Conservation (phyloP, 2,113 vertebrate species). For the Chamaetylas fuelleborni region DNA sequence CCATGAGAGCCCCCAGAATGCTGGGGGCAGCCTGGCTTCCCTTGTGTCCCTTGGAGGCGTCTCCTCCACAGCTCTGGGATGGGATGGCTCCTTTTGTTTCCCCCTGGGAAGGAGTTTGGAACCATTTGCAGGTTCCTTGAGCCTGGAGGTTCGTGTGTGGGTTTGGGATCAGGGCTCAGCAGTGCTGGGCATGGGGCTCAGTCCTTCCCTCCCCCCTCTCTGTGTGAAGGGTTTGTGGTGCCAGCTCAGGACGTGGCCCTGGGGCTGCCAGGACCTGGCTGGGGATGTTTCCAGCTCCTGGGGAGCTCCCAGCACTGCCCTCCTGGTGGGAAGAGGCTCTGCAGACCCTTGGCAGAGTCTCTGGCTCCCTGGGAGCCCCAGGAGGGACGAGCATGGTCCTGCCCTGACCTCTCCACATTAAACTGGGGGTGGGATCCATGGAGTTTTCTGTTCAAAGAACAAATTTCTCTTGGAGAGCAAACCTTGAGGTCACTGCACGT, state of each 20-base stretch:
- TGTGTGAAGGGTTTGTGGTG: background rate
- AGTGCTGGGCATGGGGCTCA: background rate
- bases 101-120: background rate
- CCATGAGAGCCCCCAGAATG: fast-evolving
- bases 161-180: background rate
- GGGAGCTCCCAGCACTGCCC: background rate
- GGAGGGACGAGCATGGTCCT: fast-evolving
- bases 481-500: background rate
- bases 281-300: background rate
- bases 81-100: background rate
- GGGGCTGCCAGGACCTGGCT: background rate
- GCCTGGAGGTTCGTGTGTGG: background rate
- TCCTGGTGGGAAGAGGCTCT: background rate
- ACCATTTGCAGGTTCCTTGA: background rate
- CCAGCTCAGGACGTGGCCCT: background rate
- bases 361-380: background rate
- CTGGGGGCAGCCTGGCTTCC: background rate
- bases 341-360: background rate
- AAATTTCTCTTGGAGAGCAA: background rate
- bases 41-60: background rate
- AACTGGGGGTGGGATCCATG: background rate
- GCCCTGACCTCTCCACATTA: background rate
- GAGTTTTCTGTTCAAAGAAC: background rate
- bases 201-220: background rate
- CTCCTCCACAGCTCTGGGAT: background rate